phyloP scores from a whole-genome alignment of 2,888 invertebrate species.

The Drosophila flavopinicola region DNA sequence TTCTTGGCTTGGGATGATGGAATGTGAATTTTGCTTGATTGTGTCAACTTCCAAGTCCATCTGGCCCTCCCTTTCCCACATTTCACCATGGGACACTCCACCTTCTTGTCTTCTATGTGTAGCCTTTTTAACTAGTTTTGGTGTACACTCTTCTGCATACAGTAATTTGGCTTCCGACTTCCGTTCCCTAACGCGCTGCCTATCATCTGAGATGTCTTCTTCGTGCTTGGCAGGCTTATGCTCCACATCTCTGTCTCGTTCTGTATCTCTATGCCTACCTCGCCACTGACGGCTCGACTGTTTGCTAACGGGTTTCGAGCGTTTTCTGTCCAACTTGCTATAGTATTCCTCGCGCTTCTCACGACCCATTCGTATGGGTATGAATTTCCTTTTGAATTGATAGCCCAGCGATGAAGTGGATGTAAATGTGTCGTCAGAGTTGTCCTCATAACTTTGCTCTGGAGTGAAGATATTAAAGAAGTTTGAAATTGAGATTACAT shows the following conservation, averaged over 20 bases:
- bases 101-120: slow-evolving; percentile 34
- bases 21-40: not conserved
- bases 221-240: no score
- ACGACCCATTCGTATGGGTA: slow-evolving; percentile 35
- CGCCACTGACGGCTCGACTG: slow-evolving; percentile 32
- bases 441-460: not conserved
- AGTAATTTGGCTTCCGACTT: slow-evolving; percentile 15
- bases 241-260: not conserved
- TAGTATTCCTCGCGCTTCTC: slow-evolving; percentile 30
- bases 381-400: slow-evolving; percentile 61
- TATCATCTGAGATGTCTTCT: no score
- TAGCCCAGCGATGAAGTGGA: slow-evolving; percentile 71
- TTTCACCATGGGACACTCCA: slow-evolving; percentile 9
- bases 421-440: slow-evolving; percentile 27
- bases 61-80: slow-evolving; percentile 1
- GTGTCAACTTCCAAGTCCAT: not conserved
- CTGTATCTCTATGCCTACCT: slow-evolving; percentile 3
- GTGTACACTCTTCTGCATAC: slow-evolving; percentile 2
- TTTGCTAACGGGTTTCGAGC: slow-evolving; percentile 1
- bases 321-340: slow-evolving; percentile 35
- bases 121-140: not conserved
- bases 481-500: no score
- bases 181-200: slow-evolving; percentile 8
- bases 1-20: not conserved
- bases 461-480: not conserved